Evolutionary conservation across 1,140 invertebrate genomes (phyloP).

Genomic region (Nephotettix cincticeps): DNA sequence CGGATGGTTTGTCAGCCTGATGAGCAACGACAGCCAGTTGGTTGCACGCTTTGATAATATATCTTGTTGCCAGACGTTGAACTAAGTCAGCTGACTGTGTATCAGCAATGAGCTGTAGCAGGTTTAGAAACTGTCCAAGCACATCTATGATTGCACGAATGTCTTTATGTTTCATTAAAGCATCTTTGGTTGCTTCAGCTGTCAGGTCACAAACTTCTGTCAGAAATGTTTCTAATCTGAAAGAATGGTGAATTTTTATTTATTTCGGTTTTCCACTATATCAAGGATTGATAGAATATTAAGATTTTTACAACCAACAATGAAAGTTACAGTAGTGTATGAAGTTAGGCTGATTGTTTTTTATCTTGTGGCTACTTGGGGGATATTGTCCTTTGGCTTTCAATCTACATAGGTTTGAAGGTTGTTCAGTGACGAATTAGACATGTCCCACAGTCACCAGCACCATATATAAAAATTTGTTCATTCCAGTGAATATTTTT

Average conservation of each 20-base stretch:
- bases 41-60: slow-evolving; percentile 1
- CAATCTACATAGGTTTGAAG: too few relatives aligned
- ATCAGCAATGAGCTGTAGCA: neutral
- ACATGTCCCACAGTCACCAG: too few relatives aligned
- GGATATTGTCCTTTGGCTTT: too few relatives aligned
- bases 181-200: neutral
- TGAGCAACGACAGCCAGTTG: neutral
- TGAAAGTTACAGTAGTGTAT: too few relatives aligned
- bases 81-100: neutral
- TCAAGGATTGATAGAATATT: too few relatives aligned
- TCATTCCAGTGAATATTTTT: too few relatives aligned
- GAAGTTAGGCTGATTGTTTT: too few relatives aligned
- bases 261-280: too few relatives aligned
- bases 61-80: neutral
- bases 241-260: too few relatives aligned
- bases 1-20: neutral
- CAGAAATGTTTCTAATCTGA: neutral
- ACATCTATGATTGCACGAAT: neutral
- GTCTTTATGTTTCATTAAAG: neutral
- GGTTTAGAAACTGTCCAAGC: neutral
- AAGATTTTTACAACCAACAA: neutral
- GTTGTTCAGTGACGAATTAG: too few relatives aligned
- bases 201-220: neutral
- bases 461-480: too few relatives aligned
- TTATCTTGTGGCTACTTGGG: too few relatives aligned